Evolutionary conservation across 2,888 invertebrate species (phyloP).

Genomic region (Stratiomys singularior): DNA sequence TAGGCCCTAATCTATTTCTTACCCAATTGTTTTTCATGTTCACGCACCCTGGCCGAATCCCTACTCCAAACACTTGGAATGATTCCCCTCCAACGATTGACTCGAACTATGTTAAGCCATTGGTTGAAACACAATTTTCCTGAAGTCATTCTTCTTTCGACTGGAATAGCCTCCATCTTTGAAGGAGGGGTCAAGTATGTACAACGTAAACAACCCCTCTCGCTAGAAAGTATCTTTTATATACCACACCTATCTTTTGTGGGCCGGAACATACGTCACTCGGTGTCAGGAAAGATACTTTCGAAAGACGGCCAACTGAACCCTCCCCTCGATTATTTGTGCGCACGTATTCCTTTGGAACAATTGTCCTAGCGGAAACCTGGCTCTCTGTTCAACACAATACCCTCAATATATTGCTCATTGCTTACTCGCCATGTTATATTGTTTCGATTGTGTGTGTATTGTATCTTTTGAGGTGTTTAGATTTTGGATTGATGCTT

Average conservation of each 20-base stretch:
- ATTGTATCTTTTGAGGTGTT: conserved; percentile 38
- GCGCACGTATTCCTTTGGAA: conserved; percentile 16
- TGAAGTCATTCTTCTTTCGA: background rate
- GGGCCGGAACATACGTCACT: conserved; percentile 34
- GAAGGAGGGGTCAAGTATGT: conserved; percentile 6
- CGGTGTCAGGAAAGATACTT: background rate
- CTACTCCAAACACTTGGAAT: conserved; percentile 10
- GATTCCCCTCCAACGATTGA: background rate
- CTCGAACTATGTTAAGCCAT: background rate
- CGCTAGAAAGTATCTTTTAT: conserved; percentile 24
- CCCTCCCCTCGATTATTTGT: conserved; percentile 30
- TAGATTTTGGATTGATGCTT: conserved; percentile 41
- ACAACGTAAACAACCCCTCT: conserved; percentile 5
- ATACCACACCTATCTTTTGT: conserved; percentile 35
- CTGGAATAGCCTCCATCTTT: conserved; percentile 32
- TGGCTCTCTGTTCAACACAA: conserved; percentile 48
- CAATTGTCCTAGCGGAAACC: conserved; percentile 44
- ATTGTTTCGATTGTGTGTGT: conserved; percentile 40
- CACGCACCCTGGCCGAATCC: background rate
- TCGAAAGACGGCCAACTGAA: background rate
- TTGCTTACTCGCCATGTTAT: conserved; percentile 36
- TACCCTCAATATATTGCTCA: conserved; percentile 41
- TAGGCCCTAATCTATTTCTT: background rate
- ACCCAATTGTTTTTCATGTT: background rate
- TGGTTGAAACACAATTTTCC: background rate